Evolutionary conservation across 1,140 invertebrate species (phyloP).

Genomic region (Ceratina calcarata): DNA sequence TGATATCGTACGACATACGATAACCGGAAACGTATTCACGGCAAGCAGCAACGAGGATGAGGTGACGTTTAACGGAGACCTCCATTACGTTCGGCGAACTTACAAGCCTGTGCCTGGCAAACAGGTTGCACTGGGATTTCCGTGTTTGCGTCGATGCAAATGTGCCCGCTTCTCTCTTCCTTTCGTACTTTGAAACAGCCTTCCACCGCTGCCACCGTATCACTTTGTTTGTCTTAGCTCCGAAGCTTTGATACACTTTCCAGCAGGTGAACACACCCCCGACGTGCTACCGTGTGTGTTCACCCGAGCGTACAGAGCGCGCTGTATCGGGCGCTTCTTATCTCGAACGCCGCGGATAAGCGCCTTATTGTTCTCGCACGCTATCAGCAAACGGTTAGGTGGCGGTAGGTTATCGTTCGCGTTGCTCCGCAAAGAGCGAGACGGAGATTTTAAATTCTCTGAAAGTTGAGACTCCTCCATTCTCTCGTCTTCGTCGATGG

Average conservation of each 20-base stretch:
- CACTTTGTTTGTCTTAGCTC: slow-evolving; percentile 40
- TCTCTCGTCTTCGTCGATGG: neutral
- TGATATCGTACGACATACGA: neutral
- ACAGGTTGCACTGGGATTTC: slow-evolving; percentile 45
- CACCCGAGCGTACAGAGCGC: neutral
- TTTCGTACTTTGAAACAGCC: slow-evolving; percentile 35
- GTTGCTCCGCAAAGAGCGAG: neutral
- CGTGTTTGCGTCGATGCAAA: slow-evolving; percentile 46
- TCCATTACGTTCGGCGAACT: slow-evolving; percentile 39
- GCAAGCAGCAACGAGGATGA: neutral
- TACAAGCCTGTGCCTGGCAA: slow-evolving; percentile 19
- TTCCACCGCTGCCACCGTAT: slow-evolving; percentile 20
- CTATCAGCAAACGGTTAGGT: slow-evolving; percentile 16
- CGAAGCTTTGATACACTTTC: slow-evolving; percentile 27
- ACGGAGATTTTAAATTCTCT: slow-evolving; percentile 22
- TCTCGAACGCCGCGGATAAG: slow-evolving; percentile 26
- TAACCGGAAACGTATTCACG: slow-evolving; percentile 18
- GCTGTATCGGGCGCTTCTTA: slow-evolving; percentile 23
- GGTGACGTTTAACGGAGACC: neutral
- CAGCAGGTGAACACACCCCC: neutral
- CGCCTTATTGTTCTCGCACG: slow-evolving; percentile 35
- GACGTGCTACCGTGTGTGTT: neutral
- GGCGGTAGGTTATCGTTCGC: slow-evolving; percentile 11
- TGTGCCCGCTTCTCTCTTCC: slow-evolving; percentile 17
- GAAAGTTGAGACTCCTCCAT: neutral